Evolutionary conservation across 2,113 vertebrate species (phyloP).

Genomic region (Hystrix brachyura): DNA sequence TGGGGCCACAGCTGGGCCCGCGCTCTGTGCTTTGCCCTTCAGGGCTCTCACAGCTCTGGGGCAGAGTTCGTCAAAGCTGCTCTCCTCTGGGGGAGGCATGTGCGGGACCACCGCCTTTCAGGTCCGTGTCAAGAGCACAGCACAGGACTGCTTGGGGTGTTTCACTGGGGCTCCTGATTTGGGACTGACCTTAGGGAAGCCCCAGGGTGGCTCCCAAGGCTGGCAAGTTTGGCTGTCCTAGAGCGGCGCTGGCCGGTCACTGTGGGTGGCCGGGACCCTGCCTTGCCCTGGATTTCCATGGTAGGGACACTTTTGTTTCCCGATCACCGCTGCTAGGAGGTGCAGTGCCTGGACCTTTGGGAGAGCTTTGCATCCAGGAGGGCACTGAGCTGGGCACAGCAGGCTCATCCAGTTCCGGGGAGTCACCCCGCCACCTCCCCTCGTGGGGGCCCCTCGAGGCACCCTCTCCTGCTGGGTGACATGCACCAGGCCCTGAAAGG

Average conservation of each 20-base stretch:
- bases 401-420: neutral
- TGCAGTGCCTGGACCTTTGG: rapidly evolving
- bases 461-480: no score
- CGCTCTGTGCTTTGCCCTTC: neutral
- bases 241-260: neutral
- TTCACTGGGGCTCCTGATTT: rapidly evolving
- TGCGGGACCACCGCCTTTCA: neutral
- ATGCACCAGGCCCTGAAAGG: neutral
- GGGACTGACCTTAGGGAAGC: neutral
- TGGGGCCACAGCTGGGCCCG: neutral
- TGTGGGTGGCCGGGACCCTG: rapidly evolving
- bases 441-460: neutral
- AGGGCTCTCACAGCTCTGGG: rapidly evolving
- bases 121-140: rapidly evolving
- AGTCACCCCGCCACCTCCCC: neutral
- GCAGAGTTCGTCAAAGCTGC: neutral
- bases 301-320: neutral
- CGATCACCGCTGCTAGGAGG: neutral
- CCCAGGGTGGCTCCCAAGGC: neutral
- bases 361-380: neutral
- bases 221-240: neutral
- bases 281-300: neutral
- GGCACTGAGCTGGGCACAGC: neutral
- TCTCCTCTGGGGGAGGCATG: neutral
- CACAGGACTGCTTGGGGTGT: rapidly evolving